Evolutionary conservation across 2,113 vertebrate genomes (phyloP).

Genomic region (Rattus norvegicus): GRCr8 NC_086031.1:73208001-73208500

Average conservation of each 20-base stretch:
- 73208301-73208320: conserved; percentile 69
- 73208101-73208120: not conserved
- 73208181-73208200: not conserved
- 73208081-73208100: not conserved
- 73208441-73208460: conserved; percentile 40
- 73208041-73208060: not conserved
- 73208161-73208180: not conserved
- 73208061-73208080: not conserved
- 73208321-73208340: conserved; percentile 71
- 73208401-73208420: conserved; percentile 68
- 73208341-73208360: conserved; percentile 71
- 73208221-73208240: conserved; percentile 33
- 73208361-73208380: conserved; percentile 66
- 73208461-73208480: not conserved
- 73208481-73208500: conserved; percentile 60
- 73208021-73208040: not conserved
- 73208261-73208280: conserved; percentile 52
- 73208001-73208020: not conserved
- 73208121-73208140: not conserved
- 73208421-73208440: conserved; percentile 10
- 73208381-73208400: conserved; percentile 75
- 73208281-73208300: conserved; percentile 32
- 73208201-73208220: not conserved
- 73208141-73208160: not conserved
- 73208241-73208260: conserved; percentile 29